A percentile compares a stretch with the other conserved stretches of the same genome.
phyloP scores from a whole-genome alignment of 2,797 vertebrate genomes.

The Platyrinchus mystaceus region DNA sequence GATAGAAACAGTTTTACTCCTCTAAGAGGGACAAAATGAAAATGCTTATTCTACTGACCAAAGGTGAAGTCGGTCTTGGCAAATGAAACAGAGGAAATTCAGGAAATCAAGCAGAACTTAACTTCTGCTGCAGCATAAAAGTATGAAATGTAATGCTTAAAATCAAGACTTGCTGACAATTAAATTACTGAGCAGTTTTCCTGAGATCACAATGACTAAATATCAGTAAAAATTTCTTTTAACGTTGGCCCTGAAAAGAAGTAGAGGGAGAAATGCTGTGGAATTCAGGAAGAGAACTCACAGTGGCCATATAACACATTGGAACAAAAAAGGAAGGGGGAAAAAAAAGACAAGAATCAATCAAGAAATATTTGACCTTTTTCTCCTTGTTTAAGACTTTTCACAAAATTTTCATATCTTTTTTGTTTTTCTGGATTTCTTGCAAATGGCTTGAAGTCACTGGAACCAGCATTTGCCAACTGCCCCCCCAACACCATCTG shows the following conservation, averaged over 20 bases:
- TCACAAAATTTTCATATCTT: conserved; percentile 88
- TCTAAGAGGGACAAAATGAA: neutral
- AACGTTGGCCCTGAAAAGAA: neutral
- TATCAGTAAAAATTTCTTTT: neutral
- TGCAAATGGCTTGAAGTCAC: conserved; percentile 89
- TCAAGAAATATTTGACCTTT: conserved; percentile 74
- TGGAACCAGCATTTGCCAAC: conserved; percentile 38
- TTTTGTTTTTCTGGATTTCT: conserved; percentile 88
- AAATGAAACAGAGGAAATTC: neutral
- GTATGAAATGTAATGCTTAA: neutral
- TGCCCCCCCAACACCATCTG: neutral
- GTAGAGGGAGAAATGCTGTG: neutral
- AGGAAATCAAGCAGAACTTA: neutral
- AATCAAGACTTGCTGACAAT: neutral
- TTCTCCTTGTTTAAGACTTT: conserved; percentile 79
- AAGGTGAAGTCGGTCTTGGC: neutral
- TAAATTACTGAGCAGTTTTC: neutral
- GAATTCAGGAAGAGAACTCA: neutral
- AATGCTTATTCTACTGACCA: neutral
- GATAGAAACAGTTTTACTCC: neutral
- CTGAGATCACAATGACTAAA: neutral
- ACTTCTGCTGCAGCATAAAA: neutral
- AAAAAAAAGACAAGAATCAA: too few species aligned
- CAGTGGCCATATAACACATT: neutral
- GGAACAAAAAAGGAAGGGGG: accelerated